phyloP scores from a whole-genome alignment of 2,113 vertebrate genomes.

The Camelus bactrianus region DNA sequence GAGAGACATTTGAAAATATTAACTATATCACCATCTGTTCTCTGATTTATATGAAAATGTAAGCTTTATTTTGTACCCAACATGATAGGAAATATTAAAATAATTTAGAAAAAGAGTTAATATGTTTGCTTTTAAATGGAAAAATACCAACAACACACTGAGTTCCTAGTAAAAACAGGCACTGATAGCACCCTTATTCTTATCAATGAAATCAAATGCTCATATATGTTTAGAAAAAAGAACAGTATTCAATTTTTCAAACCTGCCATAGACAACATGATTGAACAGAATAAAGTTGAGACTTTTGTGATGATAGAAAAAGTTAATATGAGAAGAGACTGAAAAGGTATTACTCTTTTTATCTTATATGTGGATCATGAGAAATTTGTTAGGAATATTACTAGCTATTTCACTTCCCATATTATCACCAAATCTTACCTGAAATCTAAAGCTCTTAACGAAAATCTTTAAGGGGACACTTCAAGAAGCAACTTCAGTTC shows the following conservation, averaged over 20 bases:
- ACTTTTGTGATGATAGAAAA: background rate
- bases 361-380: background rate
- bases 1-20: no score
- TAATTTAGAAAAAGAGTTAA: background rate
- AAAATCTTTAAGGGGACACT: background rate
- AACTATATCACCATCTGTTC: no score
- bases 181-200: background rate
- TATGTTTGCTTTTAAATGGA: background rate
- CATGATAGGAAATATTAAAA: background rate
- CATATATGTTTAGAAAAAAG: background rate
- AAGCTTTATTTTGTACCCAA: background rate
- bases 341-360: background rate
- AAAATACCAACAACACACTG: background rate
- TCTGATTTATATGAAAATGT: conserved; percentile 8
- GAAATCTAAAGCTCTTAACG: background rate
- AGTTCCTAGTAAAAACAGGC: background rate
- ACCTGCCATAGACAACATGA: background rate
- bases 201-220: background rate
- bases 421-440: background rate
- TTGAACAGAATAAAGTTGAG: background rate
- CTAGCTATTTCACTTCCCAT: background rate
- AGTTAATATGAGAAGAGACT: background rate
- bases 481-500: background rate
- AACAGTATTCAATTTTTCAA: background rate
- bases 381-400: background rate